phyloP scores from a whole-genome alignment of 64 coral and sea anemone species.

The Stichodactyla mertensii region DNA sequence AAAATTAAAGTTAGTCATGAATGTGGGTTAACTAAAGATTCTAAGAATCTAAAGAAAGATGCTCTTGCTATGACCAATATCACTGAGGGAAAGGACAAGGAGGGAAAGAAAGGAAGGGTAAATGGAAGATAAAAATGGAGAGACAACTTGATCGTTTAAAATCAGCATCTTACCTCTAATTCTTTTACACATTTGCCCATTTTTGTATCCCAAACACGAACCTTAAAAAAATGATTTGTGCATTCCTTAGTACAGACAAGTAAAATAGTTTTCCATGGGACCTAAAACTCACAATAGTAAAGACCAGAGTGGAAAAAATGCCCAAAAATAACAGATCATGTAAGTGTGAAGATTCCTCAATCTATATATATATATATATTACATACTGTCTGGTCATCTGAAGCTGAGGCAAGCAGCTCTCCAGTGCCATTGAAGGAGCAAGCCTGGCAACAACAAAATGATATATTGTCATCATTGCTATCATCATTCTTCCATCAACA shows the following conservation, averaged over 20 bases:
- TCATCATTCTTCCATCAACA: too few species aligned
- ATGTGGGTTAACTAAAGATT: background rate
- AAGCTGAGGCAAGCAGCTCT: slow-evolving; percentile 88
- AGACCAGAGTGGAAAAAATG: too few species aligned
- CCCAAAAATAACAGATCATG: too few species aligned
- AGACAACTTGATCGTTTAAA: background rate
- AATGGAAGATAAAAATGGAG: background rate
- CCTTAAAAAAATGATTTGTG: slow-evolving; percentile 32
- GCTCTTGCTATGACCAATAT: background rate
- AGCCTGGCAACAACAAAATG: slow-evolving; percentile 32
- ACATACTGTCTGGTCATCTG: slow-evolving; percentile 96
- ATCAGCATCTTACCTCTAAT: slow-evolving; percentile 62
- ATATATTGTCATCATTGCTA: background rate
- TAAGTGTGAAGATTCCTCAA: too few species aligned
- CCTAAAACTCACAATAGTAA: too few species aligned
- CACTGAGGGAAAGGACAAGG: too few species aligned
- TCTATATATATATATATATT: background rate
- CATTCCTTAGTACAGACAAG: background rate
- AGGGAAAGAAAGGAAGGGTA: too few species aligned
- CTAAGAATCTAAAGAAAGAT: background rate
- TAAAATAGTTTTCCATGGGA: too few species aligned
- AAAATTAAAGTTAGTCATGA: background rate
- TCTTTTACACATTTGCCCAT: slow-evolving; percentile 75
- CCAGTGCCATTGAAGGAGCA: slow-evolving; percentile 86
- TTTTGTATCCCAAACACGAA: slow-evolving; percentile 78